Evolutionary conservation across 23 tunicate genomes (phyloP), one percentile per base, ranked within the genome.

Genomic region (Phallusia fumigata): DNA sequence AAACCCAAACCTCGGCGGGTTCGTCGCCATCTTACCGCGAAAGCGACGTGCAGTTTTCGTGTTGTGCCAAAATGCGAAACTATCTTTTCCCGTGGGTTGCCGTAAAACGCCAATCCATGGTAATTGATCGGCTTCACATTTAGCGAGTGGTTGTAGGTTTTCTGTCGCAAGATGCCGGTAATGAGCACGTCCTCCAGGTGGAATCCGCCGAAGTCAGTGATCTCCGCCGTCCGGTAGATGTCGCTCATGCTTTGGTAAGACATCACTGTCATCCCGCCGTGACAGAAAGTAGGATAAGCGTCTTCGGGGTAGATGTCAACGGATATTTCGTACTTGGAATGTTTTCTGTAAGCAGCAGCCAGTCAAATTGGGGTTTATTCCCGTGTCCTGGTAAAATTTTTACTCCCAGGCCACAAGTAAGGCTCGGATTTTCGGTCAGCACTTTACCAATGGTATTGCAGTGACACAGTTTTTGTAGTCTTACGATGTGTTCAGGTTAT

Each of bases 261-360:
- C 45, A 84, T 40, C n/a, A 83, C 28, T 10, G 87, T 83, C 82
- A 88, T 36, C 19, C 93, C 93, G 31, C 93, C 93, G 84, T 88
- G 86, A 65, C 93, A 88, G 79, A 83, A 88, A 19, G 52, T 36
- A 16, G 93, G 93, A 74, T 84, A 88, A 5, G 34, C 65, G 0
- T 58, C 30, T 19, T 30, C 35, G 12, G 93, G 64, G 36, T 88
- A 88, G 0, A 88, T 30, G 32, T 88, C 64, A 18, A 36, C 52
- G 44, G 87, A 28, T 13, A 77, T 81, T 73, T 65, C 79, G 33
- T 79, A 88, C 83, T 88, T 88, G n/a, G 87, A 83, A 36, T 47
- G 65, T 31, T 91, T 77, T 44, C 96, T 91, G 69, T 26, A 50
- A 44, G 44, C 12, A 28, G 47, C 47, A 40, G 10, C 5, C n/a